A percentile compares a stretch with the other conserved stretches of the same genome.
Evolutionary conservation across 2,797 vertebrate genomes (phyloP).

Genomic region (Girardinus metallicus): DNA sequence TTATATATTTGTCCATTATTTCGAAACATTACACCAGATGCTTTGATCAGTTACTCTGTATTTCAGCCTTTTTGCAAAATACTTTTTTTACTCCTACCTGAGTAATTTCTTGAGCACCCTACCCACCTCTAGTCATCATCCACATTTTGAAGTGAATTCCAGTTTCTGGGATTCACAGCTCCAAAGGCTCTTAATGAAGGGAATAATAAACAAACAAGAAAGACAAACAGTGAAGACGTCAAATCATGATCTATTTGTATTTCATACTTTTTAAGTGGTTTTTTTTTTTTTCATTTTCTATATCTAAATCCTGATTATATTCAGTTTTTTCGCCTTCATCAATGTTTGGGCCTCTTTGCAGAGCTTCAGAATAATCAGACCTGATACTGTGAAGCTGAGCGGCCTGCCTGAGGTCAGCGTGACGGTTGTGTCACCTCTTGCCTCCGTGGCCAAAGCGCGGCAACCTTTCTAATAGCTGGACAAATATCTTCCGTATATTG

Average conservation of each 20-base stretch:
- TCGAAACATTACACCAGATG: too few relatives aligned
- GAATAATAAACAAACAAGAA: background rate
- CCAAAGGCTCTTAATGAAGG: background rate
- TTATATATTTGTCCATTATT: too few relatives aligned
- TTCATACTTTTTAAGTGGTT: background rate
- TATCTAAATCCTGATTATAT: background rate
- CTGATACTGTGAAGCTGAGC: slow-evolving; percentile 2
- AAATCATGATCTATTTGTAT: background rate
- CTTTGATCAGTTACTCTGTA: too few relatives aligned
- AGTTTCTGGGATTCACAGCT: background rate
- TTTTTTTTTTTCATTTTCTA: background rate
- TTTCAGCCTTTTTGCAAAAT: background rate
- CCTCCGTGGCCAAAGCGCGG: slow-evolving; percentile 26
- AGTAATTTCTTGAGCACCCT: too few relatives aligned
- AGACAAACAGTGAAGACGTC: background rate
- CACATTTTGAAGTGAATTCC: background rate
- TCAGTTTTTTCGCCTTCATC: background rate
- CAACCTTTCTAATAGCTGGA: slow-evolving; percentile 48
- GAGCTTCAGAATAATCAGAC: slow-evolving; percentile 4
- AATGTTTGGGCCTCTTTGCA: background rate
- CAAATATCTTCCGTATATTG: slow-evolving; percentile 65
- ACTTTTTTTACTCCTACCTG: too few relatives aligned
- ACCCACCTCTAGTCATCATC: background rate
- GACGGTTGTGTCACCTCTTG: slow-evolving; percentile 29
- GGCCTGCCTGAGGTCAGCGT: slow-evolving; percentile 15